Evolutionary conservation across 2,888 invertebrate genomes (phyloP).

Genomic region (Macrophya alboannulata): DNA sequence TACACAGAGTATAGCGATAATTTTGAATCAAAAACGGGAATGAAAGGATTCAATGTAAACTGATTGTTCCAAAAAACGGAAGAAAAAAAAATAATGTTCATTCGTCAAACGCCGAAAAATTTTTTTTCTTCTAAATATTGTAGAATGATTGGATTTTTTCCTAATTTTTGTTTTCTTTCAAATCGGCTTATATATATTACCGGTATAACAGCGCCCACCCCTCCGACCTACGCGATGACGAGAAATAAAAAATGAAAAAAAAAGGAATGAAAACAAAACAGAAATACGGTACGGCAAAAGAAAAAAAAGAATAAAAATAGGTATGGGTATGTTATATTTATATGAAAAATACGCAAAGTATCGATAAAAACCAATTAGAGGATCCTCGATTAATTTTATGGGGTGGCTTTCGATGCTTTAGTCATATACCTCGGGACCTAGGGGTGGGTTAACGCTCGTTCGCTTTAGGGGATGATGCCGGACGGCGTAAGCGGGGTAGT

Average conservation of each 20-base stretch:
- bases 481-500: conserved; percentile 32
- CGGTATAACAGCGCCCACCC: too few relatives aligned
- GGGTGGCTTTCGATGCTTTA: conserved; percentile 51
- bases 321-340: neutral
- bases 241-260: neutral
- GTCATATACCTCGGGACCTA: conserved; percentile 14
- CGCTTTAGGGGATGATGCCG: conserved; percentile 15
- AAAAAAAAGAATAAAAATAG: neutral
- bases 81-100: too few relatives aligned
- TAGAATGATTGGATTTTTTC: too few relatives aligned
- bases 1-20: too few relatives aligned
- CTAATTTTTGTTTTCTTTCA: too few relatives aligned
- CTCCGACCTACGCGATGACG: too few relatives aligned
- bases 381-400: conserved; percentile 57
- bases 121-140: too few relatives aligned
- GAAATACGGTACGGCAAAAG: neutral
- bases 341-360: conserved; percentile 36
- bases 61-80: too few relatives aligned
- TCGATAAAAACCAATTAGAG: conserved; percentile 57
- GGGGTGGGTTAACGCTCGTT: neutral
- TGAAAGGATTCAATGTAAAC: too few relatives aligned
- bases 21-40: too few relatives aligned
- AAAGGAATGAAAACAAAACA: neutral
- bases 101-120: too few relatives aligned
- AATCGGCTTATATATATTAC: too few relatives aligned